Percentiles rank a stretch among this genome's conserved stretches.
Conservation (phyloP, 2,888 invertebrate species). For the Oligia fasciuncula region DNA sequence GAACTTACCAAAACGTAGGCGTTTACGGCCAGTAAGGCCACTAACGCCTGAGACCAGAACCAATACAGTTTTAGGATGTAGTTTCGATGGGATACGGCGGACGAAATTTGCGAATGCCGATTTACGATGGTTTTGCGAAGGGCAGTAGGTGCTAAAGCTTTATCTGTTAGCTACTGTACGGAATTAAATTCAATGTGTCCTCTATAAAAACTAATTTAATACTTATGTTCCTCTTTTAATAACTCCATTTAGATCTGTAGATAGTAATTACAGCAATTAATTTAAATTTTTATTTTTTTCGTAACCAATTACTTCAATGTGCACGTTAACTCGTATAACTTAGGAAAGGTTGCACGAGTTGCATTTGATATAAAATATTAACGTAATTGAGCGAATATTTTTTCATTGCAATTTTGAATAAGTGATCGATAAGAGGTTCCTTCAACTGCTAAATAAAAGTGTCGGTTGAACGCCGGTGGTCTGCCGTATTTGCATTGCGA, state of each 20-base stretch:
- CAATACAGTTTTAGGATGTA: constrained; percentile 64
- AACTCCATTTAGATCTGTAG: constrained; percentile 45
- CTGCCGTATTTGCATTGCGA: constrained; percentile 70
- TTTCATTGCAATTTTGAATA: constrained; percentile 47
- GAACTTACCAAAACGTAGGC: constrained; percentile 69
- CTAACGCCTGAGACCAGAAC: constrained; percentile 60
- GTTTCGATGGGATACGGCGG: constrained; percentile 42
- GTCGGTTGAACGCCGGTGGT: constrained; percentile 70
- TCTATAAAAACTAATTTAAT: constrained; percentile 33
- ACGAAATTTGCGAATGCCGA: constrained; percentile 47
- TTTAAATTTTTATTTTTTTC: constrained; percentile 26
- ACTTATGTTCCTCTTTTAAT: constrained; percentile 42
- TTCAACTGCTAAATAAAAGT: constrained; percentile 59
- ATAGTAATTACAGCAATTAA: constrained; percentile 54
- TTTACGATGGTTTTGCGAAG: constrained; percentile 51
- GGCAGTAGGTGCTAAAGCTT: constrained; percentile 39
- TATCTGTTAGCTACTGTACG: constrained; percentile 52
- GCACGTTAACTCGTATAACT: constrained; percentile 24
- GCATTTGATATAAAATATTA: constrained; percentile 42
- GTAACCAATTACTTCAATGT: constrained; percentile 32
- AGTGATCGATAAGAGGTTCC: constrained; percentile 47
- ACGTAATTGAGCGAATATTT: constrained; percentile 39
- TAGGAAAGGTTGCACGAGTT: constrained; percentile 41
- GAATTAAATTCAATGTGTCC: constrained; percentile 31
- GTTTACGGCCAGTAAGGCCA: constrained; percentile 62